Conservation (phyloP, 2,888 invertebrate genomes). For the Drosophila rubida region DNA sequence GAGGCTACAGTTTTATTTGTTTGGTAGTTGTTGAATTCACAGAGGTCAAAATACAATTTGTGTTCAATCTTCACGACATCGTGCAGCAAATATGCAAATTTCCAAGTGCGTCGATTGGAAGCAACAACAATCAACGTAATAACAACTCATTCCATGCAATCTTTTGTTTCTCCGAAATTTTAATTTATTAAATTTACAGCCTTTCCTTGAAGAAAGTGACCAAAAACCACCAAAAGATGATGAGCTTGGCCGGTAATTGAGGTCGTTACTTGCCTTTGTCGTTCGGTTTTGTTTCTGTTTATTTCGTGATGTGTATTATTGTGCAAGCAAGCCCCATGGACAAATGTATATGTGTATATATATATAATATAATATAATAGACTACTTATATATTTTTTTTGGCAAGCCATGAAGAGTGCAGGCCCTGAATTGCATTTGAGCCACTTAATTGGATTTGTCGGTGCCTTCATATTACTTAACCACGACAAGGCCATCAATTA, state of each 20-base stretch:
- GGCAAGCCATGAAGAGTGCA: constrained; percentile 54
- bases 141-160: constrained; percentile 33
- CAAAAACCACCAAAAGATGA: constrained; percentile 17
- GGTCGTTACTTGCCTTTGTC: constrained; percentile 52
- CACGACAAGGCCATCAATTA: constrained; percentile 65
- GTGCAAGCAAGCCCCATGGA: constrained; percentile 35
- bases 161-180: constrained; percentile 23
- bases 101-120: constrained; percentile 61
- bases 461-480: constrained; percentile 16
- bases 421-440: constrained; percentile 71
- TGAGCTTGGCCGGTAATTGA: constrained; percentile 55
- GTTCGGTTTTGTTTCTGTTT: constrained; percentile 31
- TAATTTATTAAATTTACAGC: constrained; percentile 22
- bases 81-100: constrained; percentile 66
- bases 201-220: constrained; percentile 72
- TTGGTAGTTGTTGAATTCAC: constrained; percentile 23
- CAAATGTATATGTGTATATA: constrained; percentile 11
- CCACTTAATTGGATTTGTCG: constrained; percentile 49
- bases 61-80: constrained; percentile 59
- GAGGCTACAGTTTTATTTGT: background rate
- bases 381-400: constrained; percentile 39
- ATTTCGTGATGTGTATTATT: constrained; percentile 59
- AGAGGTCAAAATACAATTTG: constrained; percentile 39
- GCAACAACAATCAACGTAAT: constrained; percentile 42
- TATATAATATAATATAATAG: constrained; percentile 16